Base-by-base conservation (phyloP, 2,797 vertebrate genomes). In the Mallotus villosus region DNA sequence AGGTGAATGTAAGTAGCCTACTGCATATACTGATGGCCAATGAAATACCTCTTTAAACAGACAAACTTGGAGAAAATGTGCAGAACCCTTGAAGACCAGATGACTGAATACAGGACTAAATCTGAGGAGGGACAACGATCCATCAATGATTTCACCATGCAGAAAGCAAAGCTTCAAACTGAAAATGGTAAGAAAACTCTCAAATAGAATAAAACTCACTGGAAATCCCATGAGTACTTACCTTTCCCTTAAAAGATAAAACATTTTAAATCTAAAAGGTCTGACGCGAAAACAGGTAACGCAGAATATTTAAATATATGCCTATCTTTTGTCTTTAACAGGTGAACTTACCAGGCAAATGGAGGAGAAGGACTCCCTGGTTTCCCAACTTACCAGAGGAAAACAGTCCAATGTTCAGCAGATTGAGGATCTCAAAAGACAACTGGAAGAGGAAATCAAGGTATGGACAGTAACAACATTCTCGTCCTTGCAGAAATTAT, bases 391-490 rank as follows among this genome's bases (percentile, higher is more conserved):
- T 71, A 95, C 93, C 9, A 92, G 95, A 80, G 91, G 93, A 6
- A 96, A 96, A 22, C 94, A 94, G 66, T 94, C 94, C 3, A 93
- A 92, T 63, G 94, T 89, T 1, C 95, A 96, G 80, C 95, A 96
- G 68, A 74, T 93, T 81, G 95, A 96, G 51, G 95, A 96, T 69
- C 92, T 96, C 16, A 95, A 95, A 68, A 93, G 94, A 78, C 95
- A 96, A 68, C 74, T 96, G 1, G 95, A 96, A 66, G 95, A 96
- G 63, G 95, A 96, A 82, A 49, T 87, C 49, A 96, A 96, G 92
- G 95, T 95, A 74, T 70, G 53, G 41, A 46, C 41, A 46, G 41
- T 46, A 46, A 46, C 41, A 2, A 2, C 41, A 14, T 14, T 46
- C 3, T 46, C 12, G 14, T 46, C 41, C 11, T 46, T 68, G 1